Percentiles rank a stretch among this genome's conserved stretches.
phyloP scores from a whole-genome alignment of 2,797 vertebrate species.

The Tarsius wallacei region DNA sequence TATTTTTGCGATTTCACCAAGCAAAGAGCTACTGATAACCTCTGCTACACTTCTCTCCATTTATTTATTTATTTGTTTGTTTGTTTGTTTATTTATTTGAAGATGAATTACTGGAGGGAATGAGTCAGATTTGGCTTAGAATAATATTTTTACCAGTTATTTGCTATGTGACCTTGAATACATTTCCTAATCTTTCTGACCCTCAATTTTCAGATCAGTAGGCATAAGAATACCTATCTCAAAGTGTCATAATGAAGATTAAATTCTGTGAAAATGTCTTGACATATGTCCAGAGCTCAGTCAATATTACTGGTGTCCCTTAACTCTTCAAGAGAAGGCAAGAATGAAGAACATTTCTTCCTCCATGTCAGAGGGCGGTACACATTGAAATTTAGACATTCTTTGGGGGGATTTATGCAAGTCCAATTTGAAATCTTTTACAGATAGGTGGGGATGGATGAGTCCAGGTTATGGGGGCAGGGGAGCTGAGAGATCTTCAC shows the following conservation, averaged over 20 bases:
- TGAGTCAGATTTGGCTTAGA: neutral
- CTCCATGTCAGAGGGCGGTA: neutral
- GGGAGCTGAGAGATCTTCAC: neutral
- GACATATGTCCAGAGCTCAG: neutral
- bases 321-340: neutral
- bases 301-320: neutral
- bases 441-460: neutral
- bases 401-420: neutral
- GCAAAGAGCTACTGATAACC: neutral
- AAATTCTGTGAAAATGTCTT: constrained; percentile 29
- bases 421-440: neutral
- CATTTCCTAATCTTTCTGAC: constrained; percentile 22
- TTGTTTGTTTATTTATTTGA: neutral
- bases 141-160: neutral
- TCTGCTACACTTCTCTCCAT: neutral
- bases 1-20: constrained; percentile 25
- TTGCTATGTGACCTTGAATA: neutral
- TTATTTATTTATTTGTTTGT: neutral
- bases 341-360: neutral
- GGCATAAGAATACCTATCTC: neutral
- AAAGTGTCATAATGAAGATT: neutral
- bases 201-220: neutral
- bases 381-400: neutral
- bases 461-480: neutral
- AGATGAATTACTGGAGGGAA: constrained; percentile 29